Evolutionary conservation across 2,797 vertebrate genomes (phyloP).

Genomic region (Selene dorsalis): DNA sequence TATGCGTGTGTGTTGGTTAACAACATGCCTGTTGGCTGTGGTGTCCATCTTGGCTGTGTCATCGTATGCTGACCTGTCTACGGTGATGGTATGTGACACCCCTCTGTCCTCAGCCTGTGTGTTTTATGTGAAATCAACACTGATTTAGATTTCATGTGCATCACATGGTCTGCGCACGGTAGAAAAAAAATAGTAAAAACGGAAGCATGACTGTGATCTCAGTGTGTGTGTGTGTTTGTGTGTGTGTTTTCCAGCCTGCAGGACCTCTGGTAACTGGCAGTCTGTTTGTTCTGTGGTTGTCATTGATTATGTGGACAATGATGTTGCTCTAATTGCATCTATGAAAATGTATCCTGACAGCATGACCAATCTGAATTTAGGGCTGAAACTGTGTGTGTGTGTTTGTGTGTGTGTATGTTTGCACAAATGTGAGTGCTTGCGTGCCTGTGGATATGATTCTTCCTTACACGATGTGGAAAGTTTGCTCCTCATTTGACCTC

Average conservation of each 20-base stretch:
- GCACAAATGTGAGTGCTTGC: neutral
- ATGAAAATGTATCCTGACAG: constrained; percentile 71
- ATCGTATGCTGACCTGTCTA: constrained; percentile 51
- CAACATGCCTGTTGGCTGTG: constrained; percentile 59
- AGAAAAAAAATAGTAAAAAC: neutral
- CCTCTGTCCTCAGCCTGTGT: constrained; percentile 35
- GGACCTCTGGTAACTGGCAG: constrained; percentile 33
- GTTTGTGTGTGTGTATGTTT: constrained; percentile 11
- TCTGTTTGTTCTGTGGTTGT: constrained; percentile 56
- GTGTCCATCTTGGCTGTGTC: constrained; percentile 72
- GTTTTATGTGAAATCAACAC: constrained; percentile 30
- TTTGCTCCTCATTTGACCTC: constrained; percentile 72
- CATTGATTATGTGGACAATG: constrained; percentile 60
- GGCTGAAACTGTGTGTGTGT: constrained; percentile 24
- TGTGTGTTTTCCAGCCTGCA: neutral
- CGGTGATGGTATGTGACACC: constrained; percentile 68
- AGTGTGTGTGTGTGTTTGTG: neutral
- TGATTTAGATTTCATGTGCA: neutral
- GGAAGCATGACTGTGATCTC: neutral
- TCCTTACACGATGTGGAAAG: constrained; percentile 60
- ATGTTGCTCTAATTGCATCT: constrained; percentile 59
- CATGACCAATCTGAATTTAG: constrained; percentile 52
- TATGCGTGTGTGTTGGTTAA: constrained; percentile 40
- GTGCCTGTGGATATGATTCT: constrained; percentile 48
- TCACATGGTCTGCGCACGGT: constrained; percentile 10